Percentiles rank a stretch among this genome's conserved stretches.
These are phyloP conservation scores for Alcedo atthis DNA, from an alignment of 2,797 vertebrate genomes.

Conservation along the genomic window DNA sequence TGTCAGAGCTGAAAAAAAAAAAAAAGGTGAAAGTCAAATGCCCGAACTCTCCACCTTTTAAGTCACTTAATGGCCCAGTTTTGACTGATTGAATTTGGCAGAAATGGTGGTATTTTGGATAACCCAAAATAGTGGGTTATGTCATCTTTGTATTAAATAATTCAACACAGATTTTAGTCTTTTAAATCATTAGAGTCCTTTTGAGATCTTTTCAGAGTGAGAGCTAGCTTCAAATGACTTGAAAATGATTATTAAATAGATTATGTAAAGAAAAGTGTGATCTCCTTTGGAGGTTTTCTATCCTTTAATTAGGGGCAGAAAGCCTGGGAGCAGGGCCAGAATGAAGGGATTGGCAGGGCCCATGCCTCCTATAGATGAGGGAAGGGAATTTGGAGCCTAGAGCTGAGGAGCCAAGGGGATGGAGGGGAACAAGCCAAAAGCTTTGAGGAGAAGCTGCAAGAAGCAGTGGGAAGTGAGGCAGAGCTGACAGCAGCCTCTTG, in stretches of 20 bases:
- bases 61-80: slow-evolving; percentile 16
- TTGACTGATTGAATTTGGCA: slow-evolving; percentile 28
- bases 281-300: slow-evolving; percentile 47
- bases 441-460: slow-evolving; percentile 29
- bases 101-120: slow-evolving; percentile 14
- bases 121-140: slow-evolving; percentile 15
- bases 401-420: not conserved
- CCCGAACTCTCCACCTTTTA: not conserved
- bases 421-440: slow-evolving; percentile 21
- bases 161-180: slow-evolving; percentile 28
- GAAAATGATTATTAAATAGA: slow-evolving; percentile 55
- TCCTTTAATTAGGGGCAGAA: slow-evolving; percentile 47
- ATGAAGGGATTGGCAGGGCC: slow-evolving; percentile 34
- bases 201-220: slow-evolving; percentile 27
- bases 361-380: slow-evolving; percentile 3
- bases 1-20: not conserved
- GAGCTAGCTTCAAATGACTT: slow-evolving; percentile 56
- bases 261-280: slow-evolving; percentile 45
- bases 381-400: slow-evolving; percentile 17
- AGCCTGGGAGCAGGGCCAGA: slow-evolving; percentile 50
- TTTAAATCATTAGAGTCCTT: not conserved
- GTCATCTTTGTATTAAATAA: slow-evolving; percentile 39
- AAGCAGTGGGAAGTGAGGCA: slow-evolving; percentile 22
- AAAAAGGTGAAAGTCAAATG: not conserved
- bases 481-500: slow-evolving; percentile 2